Percentiles rank a stretch among this genome's conserved stretches.
Evolutionary conservation across 2,113 vertebrate genomes (phyloP).

Genomic region (Laterallus jamaicensis): DNA sequence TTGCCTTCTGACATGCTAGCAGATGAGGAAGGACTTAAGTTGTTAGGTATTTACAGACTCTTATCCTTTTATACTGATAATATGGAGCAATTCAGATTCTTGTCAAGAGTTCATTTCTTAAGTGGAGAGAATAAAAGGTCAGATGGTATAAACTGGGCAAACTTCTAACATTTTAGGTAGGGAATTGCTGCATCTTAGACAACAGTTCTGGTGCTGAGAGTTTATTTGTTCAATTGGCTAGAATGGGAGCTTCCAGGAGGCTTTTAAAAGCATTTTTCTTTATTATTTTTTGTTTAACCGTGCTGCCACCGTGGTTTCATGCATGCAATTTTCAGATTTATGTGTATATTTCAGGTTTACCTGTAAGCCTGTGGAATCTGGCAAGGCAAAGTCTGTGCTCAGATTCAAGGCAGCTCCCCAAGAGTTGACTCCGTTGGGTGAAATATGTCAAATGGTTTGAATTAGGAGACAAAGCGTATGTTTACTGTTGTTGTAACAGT

Average conservation of each 20-base stretch:
- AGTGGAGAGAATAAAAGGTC: background rate
- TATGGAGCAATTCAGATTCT: background rate
- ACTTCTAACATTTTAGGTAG: background rate
- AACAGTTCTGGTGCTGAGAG: background rate
- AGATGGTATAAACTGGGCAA: background rate
- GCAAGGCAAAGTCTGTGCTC: background rate
- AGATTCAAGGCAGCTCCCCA: background rate
- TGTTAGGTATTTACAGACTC: background rate
- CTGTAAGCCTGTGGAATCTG: background rate
- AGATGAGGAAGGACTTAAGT: background rate
- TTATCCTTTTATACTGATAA: background rate
- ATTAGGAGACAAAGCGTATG: background rate
- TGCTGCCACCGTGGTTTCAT: background rate
- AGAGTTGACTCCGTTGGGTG: background rate
- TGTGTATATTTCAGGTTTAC: background rate
- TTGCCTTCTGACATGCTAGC: background rate
- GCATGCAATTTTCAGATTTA: background rate
- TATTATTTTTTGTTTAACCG: background rate
- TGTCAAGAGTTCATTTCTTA: background rate
- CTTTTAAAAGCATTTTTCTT: background rate
- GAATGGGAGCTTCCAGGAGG: background rate
- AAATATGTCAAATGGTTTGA: background rate
- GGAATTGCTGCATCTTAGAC: background rate
- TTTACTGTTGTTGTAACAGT: background rate
- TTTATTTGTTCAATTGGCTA: background rate